Evolutionary conservation across 2,113 vertebrate species (phyloP), one percentile per base, ranked within the genome.

Genomic region (Bubo scandiacus): DNA sequence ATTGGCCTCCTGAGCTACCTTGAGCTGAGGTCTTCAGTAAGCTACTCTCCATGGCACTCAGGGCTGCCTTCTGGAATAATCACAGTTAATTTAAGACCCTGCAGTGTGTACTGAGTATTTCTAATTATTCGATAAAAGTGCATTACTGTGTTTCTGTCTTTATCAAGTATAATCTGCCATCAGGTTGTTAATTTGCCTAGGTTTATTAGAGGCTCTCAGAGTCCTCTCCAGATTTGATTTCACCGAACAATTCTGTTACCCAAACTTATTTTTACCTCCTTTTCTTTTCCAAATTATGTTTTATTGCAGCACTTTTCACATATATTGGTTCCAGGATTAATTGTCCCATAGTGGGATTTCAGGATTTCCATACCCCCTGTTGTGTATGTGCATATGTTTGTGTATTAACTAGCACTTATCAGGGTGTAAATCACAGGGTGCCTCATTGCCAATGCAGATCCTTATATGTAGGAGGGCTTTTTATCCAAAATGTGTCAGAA

Each of bases 81-180:
- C 51, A 59, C 43, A 42, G 54, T 77, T 90, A 82, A 85, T 87
- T 90, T 71, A 85, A 85, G 71, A 77, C 25, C 22, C 74, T 90
- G 27, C 66, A 47, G 55, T 32, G 40, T 82, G n/a, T 81, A 66
- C 21, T 58, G 42, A 80, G 74, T 62, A 70, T 34, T 90, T 92
- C n/a, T 63, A 93, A 93, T 93, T 92, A 93, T 73, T 95, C 75
- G 67, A 81, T 83, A 74, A 70, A 88, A 80, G 78, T 65, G 6
- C 62, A 54, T 90, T 93, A 83, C 17, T 2, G 4, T 80, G 62
- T 73, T 95, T 95, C 71, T 95, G 34, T 65, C 70, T 77, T 29
- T 80, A 83, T 80, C 45, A 83, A 58, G 51, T 30, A 45, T 62
- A 86, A 88, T 88, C 58, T 95, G 62, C 78, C n/a, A 80, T 78